Evolutionary conservation across 2,113 vertebrate species (phyloP), one percentile per base, ranked within the genome.

Genomic region (Hoplias malabaricus): DNA sequence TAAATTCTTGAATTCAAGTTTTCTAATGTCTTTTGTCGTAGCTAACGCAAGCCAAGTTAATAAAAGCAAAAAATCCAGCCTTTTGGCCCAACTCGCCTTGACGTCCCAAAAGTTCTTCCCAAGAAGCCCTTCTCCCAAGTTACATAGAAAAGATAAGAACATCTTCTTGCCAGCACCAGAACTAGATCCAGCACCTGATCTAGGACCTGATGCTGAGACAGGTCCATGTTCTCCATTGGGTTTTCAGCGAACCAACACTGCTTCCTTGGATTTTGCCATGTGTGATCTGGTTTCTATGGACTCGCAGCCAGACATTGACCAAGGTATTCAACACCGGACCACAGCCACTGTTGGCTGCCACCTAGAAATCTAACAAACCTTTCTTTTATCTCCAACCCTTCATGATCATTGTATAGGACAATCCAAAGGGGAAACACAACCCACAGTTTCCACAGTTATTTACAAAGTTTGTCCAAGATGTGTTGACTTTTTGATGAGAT

Each of bases 81-180:
- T 94, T 85, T 92, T 96, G 77, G 93, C 94, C 83, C 92, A 92
- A 75, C 95, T 97, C 78, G 89, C 92, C 27, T 92, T 95, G 27
- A 93, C 95, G 84, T 88, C 92, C 89, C 70, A 38, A 86, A 93
- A 88, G 71, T 73, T 92, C 77, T 87, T 89, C 46, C 82, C 82
- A 57, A 87, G 90, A 76, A 90, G 73, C 48, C 53, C 85, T 4
- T 90, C 90, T 0, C 82, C 83, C 75, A 89, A 87, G 31, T 63
- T 82, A 83, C 87, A 91, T n/a, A 63, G 31, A 63, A 63, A 63
- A 3, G 19, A 8, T 21, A 63, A 36, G 59, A 63, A 16, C 2
- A 14, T 63, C 31, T 34, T n/a, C 14, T 63, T 63, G n/a, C 71
- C 69, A 80, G 82, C 80, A 36, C 36, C 69, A 1, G 73, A 54